These are phyloP conservation scores for Burhinus oedicnemus DNA, from an alignment of 2,113 vertebrate species.

Conservation along the genomic window DNA sequence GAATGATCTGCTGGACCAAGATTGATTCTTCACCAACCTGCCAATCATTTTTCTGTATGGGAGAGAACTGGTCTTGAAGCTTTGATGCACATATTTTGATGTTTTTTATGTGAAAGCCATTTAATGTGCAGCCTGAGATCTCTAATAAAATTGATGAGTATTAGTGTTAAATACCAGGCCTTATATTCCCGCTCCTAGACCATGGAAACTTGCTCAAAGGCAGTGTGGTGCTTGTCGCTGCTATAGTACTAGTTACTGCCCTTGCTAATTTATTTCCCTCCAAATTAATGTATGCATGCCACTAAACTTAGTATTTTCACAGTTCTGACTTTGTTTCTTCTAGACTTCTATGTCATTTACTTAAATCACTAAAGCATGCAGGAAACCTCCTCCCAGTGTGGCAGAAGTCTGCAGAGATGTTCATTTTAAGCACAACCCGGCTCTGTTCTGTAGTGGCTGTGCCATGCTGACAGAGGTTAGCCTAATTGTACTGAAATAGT, in stretches of 20 bases:
- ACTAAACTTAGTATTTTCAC: background rate
- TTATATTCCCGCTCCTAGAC: background rate
- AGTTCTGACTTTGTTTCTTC: background rate
- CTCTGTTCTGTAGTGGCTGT: background rate
- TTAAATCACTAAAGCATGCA: background rate
- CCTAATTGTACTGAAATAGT: background rate
- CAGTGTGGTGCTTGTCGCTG: background rate
- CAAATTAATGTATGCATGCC: accelerated
- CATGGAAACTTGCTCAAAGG: background rate
- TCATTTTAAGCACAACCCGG: accelerated
- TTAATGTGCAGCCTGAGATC: background rate
- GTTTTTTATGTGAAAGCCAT: background rate
- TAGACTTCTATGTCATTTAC: background rate
- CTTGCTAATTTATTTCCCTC: background rate
- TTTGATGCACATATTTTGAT: background rate
- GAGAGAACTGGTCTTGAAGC: background rate
- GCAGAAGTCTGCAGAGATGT: background rate
- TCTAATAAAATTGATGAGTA: background rate
- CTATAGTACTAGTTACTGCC: background rate
- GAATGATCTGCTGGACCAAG: background rate
- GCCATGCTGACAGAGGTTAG: background rate
- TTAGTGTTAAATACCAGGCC: background rate
- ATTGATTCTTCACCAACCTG: background rate
- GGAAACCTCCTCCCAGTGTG: background rate
- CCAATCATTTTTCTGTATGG: background rate